Evolutionary conservation across 2,113 vertebrate genomes (phyloP), one percentile per base, ranked within the genome.

Genomic region (Lepisosteus oculatus): DNA sequence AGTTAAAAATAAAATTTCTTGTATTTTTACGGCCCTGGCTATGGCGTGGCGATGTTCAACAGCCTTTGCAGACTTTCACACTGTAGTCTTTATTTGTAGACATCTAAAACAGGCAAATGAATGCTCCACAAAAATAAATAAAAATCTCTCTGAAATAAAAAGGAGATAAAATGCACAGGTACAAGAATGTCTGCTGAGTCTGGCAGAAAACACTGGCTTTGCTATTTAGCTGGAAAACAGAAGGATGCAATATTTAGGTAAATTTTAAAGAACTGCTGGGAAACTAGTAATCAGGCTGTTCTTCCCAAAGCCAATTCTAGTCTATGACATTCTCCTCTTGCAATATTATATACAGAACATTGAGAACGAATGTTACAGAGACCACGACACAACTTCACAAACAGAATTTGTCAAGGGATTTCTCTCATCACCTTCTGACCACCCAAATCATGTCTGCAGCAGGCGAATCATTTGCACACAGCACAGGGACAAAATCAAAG

Each of bases 301-400:
- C 72, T 81, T 77, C 75, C 45, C 57, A n/a, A 15, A 59, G 14
- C 11, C 14, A 13, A 59, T 6, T 13, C 2, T 59, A 59, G n/a
- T 65, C 47, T 64, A 78, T 41, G 54, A 56, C 61, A 70, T 69
- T 56, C 56, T 74, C 79, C 83, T 72, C 54, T 84, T 67, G 84
- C 79, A 70, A 71, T 81, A 84, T 77, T 88, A 89, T 88, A 77
- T 91, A 89, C 87, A 91, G 78, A 79, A 81, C 78, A 80, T 71
- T 82, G 70, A 59, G 83, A 90, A 82, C 78, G 8, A 86, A 86
- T 85, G 78, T 81, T 88, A 87, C 87, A 86, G 83, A 86, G 83
- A 87, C 83, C 81, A 91, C 82, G 72, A 81, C 85, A 89, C 85
- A 83, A 85, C 73, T 80, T 84, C 84, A 88, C 84, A 79, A 85